phyloP scores from a whole-genome alignment of 2,888 invertebrate genomes.

The Galeopsomyia nigrocyanea region DNA sequence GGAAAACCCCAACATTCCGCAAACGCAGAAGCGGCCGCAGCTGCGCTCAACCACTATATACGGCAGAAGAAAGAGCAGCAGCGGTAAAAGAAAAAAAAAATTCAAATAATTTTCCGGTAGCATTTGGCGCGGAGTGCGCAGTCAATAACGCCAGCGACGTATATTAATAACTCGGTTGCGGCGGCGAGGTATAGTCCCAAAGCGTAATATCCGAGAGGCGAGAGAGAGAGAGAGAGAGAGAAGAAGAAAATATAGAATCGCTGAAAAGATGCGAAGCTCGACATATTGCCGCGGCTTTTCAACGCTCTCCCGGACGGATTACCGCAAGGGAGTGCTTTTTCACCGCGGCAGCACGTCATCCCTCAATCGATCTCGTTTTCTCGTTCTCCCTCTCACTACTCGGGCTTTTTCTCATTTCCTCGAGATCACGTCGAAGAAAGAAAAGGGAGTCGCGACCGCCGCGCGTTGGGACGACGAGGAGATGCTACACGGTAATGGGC shows the following conservation, averaged over 20 bases:
- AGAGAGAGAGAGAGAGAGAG: background rate
- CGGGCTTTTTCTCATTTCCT: constrained; percentile 34
- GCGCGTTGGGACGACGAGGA: background rate
- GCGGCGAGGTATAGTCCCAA: constrained; percentile 4
- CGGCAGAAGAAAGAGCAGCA: background rate
- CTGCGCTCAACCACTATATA: no score
- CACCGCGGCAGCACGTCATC: background rate
- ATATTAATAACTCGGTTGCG: no score
- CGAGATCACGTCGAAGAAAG: background rate
- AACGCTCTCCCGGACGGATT: constrained; percentile 1
- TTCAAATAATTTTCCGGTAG: background rate
- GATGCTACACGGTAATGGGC: constrained; percentile 1
- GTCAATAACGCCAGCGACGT: no score
- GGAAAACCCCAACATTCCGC: no score
- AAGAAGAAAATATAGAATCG: background rate
- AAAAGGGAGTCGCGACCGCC: no score
- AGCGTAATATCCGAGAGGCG: constrained; percentile 8
- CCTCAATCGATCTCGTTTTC: constrained; percentile 19
- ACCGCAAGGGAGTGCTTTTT: background rate
- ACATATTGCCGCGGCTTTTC: constrained; percentile 32
- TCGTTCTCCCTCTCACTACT: no score
- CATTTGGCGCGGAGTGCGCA: no score
- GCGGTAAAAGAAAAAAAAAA: background rate
- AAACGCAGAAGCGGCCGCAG: no score
- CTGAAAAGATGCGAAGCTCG: constrained; percentile 26